These are phyloP conservation scores for Nomada ruficornis DNA, from an alignment of 2,888 invertebrate species.

Conservation along the genomic window DNA sequence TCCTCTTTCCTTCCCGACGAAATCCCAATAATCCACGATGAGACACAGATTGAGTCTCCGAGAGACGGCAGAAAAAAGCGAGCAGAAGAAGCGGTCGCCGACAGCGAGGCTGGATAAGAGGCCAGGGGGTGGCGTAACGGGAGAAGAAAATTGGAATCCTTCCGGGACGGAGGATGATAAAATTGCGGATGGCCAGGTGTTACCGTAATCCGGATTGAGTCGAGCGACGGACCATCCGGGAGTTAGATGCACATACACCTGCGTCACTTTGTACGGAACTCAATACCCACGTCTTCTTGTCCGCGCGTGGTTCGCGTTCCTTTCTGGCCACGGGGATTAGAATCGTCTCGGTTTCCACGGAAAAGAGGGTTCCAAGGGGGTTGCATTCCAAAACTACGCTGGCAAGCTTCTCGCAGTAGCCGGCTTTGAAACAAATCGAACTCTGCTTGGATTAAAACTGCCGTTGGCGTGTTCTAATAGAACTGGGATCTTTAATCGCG, in stretches of 20 bases:
- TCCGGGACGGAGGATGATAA: conserved; percentile 79
- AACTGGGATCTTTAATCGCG: no score
- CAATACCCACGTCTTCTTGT: conserved; percentile 33
- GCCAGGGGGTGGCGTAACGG: conserved; percentile 54
- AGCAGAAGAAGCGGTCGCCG: conserved; percentile 40
- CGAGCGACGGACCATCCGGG: conserved; percentile 66
- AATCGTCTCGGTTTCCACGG: conserved; percentile 50
- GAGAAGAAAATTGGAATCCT: conserved; percentile 83
- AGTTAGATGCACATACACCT: conserved; percentile 44
- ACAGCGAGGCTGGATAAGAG: conserved; percentile 43
- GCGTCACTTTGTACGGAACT: conserved; percentile 28
- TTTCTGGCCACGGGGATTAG: conserved; percentile 53
- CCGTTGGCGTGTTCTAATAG: no score
- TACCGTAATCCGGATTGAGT: conserved; percentile 80
- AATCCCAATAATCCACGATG: conserved; percentile 83
- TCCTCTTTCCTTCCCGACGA: conserved; percentile 64
- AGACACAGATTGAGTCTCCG: conserved; percentile 83
- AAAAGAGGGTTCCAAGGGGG: conserved; percentile 5
- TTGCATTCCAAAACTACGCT: not conserved
- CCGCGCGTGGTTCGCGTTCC: conserved; percentile 42
- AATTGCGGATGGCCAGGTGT: conserved; percentile 82
- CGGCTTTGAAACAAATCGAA: conserved; percentile 14
- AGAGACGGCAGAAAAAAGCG: conserved; percentile 52
- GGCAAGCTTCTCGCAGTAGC: not conserved
- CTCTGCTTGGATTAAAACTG: no score